Percentiles rank a stretch among this genome's conserved stretches.
Conservation (phyloP, 1,140 invertebrate genomes). For the Drosophila bifasciata region DNA sequence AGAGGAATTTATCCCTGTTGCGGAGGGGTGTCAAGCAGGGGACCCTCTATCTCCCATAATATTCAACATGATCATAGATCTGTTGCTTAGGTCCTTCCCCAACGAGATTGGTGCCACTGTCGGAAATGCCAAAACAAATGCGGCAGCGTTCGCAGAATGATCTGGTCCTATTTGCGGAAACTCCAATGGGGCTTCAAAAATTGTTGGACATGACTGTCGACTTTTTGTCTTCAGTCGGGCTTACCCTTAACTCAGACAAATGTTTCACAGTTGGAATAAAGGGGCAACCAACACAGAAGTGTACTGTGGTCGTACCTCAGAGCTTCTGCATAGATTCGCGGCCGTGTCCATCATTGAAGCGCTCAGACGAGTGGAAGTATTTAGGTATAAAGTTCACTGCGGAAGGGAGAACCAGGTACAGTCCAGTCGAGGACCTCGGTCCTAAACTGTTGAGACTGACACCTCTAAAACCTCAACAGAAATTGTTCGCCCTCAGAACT, state of each 20-base stretch:
- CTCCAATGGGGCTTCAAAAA: constrained; percentile 7
- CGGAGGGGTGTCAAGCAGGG: constrained; percentile 33
- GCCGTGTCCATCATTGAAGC: background rate
- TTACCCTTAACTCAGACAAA: too few relatives aligned
- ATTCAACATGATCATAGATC: constrained; percentile 30
- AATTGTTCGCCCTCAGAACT: constrained; percentile 14
- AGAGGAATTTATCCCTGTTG: constrained; percentile 11
- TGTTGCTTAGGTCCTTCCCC: constrained; percentile 22
- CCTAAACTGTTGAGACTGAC: constrained; percentile 9
- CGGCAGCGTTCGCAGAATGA: constrained; percentile 20
- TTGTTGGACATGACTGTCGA: background rate
- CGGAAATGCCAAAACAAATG: constrained; percentile 20
- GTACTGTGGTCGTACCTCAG: too few relatives aligned
- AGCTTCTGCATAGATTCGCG: too few relatives aligned
- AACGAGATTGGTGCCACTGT: constrained; percentile 12
- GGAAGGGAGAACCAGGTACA: background rate
- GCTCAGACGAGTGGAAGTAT: constrained; percentile 15
- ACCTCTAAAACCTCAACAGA: constrained; percentile 7
- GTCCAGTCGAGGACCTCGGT: constrained; percentile 6
- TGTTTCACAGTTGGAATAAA: too few relatives aligned
- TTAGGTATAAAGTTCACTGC: constrained; percentile 4
- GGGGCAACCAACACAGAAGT: too few relatives aligned
- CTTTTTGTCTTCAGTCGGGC: too few relatives aligned
- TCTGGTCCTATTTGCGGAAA: constrained; percentile 16
- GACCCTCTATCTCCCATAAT: constrained; percentile 17